Evolutionary conservation across 2,797 vertebrate species (phyloP), one percentile per base, ranked within the genome.

Genomic region (Pseudopleuronectes americanus): DNA sequence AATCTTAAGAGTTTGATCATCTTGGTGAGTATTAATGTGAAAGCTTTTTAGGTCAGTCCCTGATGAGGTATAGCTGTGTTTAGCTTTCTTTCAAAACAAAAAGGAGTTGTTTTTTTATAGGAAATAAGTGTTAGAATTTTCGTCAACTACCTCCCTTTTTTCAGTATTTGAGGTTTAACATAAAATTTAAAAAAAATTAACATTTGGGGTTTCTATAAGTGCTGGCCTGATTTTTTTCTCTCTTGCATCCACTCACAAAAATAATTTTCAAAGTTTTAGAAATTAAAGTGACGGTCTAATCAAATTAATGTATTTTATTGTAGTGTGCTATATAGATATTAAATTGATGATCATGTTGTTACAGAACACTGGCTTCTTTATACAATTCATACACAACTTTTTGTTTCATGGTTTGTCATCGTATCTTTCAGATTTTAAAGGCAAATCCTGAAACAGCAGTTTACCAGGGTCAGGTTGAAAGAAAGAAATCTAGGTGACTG

Each of bases 131-230:
- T 4, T 38, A 38, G 9, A 38, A 13, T 4, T 38, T 10, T 43
- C 8, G 2, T 51, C 64, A 59, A 83, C 80, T 87, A 86, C 80
- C 76, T 82, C 66, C 19, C 23, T 45, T 56, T 71, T 78, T 55
- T 38, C 19, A 49, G 51, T 51, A 60, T 71, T 56, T 74, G 3
- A 63, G 41, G 45, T 71, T 54, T 67, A 68, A 67, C 54, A 57
- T 26, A 58, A 5, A 80, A 45, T 80, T 80, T 67, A 84, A 85
- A 1, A 49, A 0, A 28, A 69, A 52, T 52, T 22, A 75, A 65
- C 47, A 8, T 51, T 4, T 64, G 12, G 51, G 51, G 9, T 4
- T 38, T 10, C 9, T 57, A 19, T 38, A 12, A 2, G 4, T 22
- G 16, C 6, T 26, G 9, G 6, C 4, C 10, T 12, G 36, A 38